Evolutionary conservation across 2,797 vertebrate genomes (phyloP).

Genomic region (Malurus leucopterus): DNA sequence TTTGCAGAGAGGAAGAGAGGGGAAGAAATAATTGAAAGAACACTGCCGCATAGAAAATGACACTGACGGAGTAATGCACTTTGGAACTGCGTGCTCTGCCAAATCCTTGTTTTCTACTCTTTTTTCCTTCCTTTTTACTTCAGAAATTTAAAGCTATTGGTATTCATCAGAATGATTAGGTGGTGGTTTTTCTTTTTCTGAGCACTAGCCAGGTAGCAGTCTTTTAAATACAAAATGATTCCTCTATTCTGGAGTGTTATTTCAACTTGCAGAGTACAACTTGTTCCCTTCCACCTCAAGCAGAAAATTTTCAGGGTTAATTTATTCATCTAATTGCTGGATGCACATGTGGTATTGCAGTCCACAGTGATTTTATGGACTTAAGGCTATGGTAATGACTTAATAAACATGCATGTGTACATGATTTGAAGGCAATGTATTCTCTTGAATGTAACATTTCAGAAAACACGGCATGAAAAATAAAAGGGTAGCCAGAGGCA

Average conservation of each 20-base stretch:
- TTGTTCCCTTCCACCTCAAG: slow-evolving; percentile 37
- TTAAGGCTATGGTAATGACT: slow-evolving; percentile 63
- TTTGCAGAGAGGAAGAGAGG: slow-evolving; percentile 56
- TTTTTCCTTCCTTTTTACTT: slow-evolving; percentile 1
- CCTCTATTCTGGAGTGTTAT: slow-evolving; percentile 7
- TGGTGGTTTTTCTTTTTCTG: neutral
- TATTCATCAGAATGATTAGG: slow-evolving; percentile 28
- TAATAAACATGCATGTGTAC: slow-evolving; percentile 57
- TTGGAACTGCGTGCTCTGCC: slow-evolving; percentile 23
- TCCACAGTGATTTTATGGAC: slow-evolving; percentile 50
- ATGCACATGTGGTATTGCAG: slow-evolving; percentile 46
- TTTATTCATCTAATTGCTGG: slow-evolving; percentile 67
- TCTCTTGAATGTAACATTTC: slow-evolving; percentile 54
- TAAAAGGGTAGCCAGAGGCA: slow-evolving; percentile 51
- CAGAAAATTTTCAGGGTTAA: slow-evolving; percentile 59
- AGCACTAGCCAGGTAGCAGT: slow-evolving; percentile 10
- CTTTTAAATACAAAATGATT: slow-evolving; percentile 46
- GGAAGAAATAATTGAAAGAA: slow-evolving; percentile 70
- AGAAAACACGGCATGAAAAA: slow-evolving; percentile 51
- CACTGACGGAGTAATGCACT: slow-evolving; percentile 35
- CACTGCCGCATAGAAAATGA: slow-evolving; percentile 54
- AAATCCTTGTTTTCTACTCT: slow-evolving; percentile 31
- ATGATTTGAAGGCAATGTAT: slow-evolving; percentile 54
- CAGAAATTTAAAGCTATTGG: slow-evolving; percentile 13
- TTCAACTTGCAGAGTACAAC: slow-evolving; percentile 28